Evolutionary conservation across 2,888 invertebrate species (phyloP).

Genomic region (Pristionchus japonicus): DNA sequence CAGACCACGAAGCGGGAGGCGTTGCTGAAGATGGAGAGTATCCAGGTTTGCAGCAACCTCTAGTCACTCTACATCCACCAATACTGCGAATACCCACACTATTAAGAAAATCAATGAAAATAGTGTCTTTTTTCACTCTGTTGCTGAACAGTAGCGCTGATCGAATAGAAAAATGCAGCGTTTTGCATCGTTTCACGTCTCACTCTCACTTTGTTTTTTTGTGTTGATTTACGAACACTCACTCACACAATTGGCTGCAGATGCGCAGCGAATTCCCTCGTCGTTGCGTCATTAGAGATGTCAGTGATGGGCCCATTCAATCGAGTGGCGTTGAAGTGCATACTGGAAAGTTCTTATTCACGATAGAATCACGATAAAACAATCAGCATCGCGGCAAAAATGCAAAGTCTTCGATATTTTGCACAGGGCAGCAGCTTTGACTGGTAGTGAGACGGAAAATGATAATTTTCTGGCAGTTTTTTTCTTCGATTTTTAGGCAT

Average conservation of each 20-base stretch:
- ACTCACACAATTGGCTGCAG: not conserved
- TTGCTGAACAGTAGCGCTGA: not conserved
- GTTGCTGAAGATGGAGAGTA: not conserved
- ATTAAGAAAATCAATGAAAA: not conserved
- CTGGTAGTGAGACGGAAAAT: too few relatives aligned
- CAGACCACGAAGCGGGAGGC: not conserved
- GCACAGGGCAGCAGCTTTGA: too few relatives aligned
- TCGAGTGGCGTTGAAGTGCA: not conserved
- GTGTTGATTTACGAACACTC: not conserved
- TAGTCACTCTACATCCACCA: too few relatives aligned
- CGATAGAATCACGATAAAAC: too few relatives aligned
- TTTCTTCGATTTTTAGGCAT: too few relatives aligned
- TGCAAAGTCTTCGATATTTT: too few relatives aligned
- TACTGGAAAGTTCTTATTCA: not conserved
- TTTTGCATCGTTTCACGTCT: too few relatives aligned
- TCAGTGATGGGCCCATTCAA: not conserved
- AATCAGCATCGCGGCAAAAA: too few relatives aligned
- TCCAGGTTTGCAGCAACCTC: too few relatives aligned
- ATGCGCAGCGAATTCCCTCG: not conserved
- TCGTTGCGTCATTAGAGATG: not conserved
- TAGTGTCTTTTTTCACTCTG: not conserved
- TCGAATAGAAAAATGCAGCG: not conserved
- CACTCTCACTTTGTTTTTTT: too few relatives aligned
- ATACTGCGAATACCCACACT: too few relatives aligned
- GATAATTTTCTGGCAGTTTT: too few relatives aligned